phyloP scores from a whole-genome alignment of 2,113 vertebrate species.

The Scalopus aquaticus region DNA sequence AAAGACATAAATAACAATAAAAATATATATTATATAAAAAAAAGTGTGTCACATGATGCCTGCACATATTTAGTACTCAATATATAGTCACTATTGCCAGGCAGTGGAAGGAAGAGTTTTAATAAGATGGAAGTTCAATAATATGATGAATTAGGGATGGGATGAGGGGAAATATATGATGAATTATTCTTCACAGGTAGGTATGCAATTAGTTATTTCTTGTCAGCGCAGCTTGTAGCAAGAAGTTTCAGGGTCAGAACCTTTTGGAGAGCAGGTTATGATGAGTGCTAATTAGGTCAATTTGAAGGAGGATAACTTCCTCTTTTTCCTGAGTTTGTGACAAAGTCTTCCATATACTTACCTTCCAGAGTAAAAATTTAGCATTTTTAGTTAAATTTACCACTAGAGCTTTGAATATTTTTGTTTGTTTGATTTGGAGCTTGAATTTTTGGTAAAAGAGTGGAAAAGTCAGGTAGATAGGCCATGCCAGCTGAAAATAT shows the following conservation, averaged over 20 bases:
- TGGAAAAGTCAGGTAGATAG: neutral
- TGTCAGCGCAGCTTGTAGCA: neutral
- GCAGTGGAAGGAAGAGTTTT: slow-evolving; percentile 22
- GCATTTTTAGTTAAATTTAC: slow-evolving; percentile 49
- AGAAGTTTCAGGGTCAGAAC: slow-evolving; percentile 33
- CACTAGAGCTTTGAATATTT: slow-evolving; percentile 25
- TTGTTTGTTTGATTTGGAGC: neutral
- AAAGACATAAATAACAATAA: too few species aligned
- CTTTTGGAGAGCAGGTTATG: slow-evolving; percentile 24
- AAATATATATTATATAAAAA: too few species aligned
- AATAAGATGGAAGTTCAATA: slow-evolving; percentile 8
- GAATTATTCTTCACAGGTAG: slow-evolving; percentile 26
- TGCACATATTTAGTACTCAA: slow-evolving; percentile 13
- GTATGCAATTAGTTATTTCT: slow-evolving; percentile 7
- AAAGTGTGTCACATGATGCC: too few species aligned
- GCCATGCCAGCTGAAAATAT: slow-evolving; percentile 29
- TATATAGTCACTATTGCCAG: neutral
- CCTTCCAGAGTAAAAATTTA: neutral
- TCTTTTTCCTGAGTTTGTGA: slow-evolving; percentile 36
- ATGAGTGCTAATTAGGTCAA: slow-evolving; percentile 29
- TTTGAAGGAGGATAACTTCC: slow-evolving; percentile 22
- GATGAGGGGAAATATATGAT: neutral
- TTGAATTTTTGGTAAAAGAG: slow-evolving; percentile 38
- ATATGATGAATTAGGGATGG: too few species aligned
- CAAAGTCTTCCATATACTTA: neutral